phyloP scores from a whole-genome alignment of 2,888 invertebrate species.

The Drosophila testacea region DNA sequence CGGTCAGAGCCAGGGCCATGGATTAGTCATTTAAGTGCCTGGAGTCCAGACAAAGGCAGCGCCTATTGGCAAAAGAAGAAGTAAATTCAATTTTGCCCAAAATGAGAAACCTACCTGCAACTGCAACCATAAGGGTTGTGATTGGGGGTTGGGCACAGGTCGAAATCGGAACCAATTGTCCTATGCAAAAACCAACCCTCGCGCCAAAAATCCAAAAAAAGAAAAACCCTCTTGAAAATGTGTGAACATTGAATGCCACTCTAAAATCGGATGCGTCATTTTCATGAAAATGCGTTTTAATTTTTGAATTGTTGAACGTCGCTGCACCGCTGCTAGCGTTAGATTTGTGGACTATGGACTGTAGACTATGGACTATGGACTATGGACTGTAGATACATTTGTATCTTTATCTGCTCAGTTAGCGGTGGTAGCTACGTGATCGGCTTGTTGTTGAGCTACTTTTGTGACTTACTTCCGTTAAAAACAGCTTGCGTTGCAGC shows the following conservation, averaged over 20 bases:
- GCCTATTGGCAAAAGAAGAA: conserved; percentile 38
- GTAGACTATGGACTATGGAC: neutral
- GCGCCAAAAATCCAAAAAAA: conserved; percentile 65
- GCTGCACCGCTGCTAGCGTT: neutral
- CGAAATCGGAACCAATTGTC: conserved; percentile 11
- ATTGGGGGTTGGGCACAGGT: conserved; percentile 64
- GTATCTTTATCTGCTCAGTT: conserved; percentile 19
- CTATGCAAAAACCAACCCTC: conserved; percentile 70
- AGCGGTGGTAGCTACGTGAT: conserved; percentile 37
- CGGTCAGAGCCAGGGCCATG: conserved; percentile 11
- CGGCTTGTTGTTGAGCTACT: conserved; percentile 45
- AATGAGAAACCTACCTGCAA: conserved; percentile 52
- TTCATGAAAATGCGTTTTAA: conserved; percentile 55
- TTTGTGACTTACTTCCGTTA: conserved; percentile 58
- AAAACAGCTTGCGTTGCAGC: conserved; percentile 47
- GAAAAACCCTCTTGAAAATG: conserved; percentile 41
- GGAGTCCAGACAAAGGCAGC: conserved; percentile 25
- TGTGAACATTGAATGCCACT: conserved; percentile 27
- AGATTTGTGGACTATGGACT: neutral
- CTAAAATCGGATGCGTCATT: conserved; percentile 55
- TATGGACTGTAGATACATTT: neutral
- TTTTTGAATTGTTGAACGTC: neutral
- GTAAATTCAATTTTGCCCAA: conserved; percentile 35
- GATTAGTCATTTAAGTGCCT: conserved; percentile 18
- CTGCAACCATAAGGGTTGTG: conserved; percentile 55